Conservation (phyloP, 2,113 vertebrate species). For the Smithornis capensis region DNA sequence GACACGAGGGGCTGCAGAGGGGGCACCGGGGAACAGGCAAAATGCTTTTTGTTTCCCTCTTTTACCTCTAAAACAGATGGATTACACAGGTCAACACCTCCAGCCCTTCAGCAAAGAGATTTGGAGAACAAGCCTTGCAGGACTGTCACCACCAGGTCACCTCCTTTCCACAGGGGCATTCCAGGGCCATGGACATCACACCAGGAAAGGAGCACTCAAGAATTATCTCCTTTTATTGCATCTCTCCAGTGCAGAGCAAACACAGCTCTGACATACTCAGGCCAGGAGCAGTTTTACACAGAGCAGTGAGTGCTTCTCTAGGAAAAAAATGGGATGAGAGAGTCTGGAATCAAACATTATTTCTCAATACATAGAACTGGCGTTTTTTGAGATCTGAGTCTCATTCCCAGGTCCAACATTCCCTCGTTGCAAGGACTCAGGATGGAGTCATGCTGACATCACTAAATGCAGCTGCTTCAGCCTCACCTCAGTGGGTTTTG, state of each 20-base stretch:
- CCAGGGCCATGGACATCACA: not conserved
- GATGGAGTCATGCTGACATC: not conserved
- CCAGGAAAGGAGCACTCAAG: not conserved
- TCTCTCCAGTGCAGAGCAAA: not conserved
- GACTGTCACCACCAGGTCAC: not conserved
- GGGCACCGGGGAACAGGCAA: not conserved
- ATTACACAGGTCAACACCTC: not conserved
- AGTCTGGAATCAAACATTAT: rapidly evolving
- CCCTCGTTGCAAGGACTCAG: not conserved
- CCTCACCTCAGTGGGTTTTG: not conserved
- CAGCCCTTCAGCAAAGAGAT: not conserved
- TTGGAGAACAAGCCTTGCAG: not conserved
- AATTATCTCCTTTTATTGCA: rapidly evolving
- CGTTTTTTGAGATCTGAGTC: not conserved
- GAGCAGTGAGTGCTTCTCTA: not conserved
- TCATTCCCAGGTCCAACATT: not conserved
- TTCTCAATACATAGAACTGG: rapidly evolving
- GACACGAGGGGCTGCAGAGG: not conserved
- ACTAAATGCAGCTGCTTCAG: not conserved
- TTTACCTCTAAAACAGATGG: not conserved
- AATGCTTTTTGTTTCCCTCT: not conserved
- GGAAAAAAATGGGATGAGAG: not conserved
- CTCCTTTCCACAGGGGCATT: not conserved
- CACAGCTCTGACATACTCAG: not conserved
- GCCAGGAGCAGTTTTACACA: not conserved